Percentiles rank a stretch among this genome's conserved stretches.
These are phyloP conservation scores for Strix aluco DNA, from an alignment of 2,113 vertebrate genomes.

Conservation along the genomic window DNA sequence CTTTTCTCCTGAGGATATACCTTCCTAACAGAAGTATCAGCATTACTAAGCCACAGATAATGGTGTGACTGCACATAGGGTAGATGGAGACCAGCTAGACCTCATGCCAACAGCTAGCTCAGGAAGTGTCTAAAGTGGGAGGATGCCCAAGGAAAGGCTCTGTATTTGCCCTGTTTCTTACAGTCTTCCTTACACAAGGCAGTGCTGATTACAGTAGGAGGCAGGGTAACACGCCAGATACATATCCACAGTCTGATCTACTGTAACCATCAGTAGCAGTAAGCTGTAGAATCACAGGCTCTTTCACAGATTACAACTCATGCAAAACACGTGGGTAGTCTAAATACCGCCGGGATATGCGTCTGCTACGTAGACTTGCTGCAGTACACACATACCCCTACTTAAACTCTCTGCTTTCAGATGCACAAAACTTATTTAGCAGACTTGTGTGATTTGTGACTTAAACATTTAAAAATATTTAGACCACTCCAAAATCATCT, in stretches of 20 bases:
- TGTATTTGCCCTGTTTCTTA: not conserved
- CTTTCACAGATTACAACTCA: not conserved
- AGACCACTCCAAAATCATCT: not conserved
- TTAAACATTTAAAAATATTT: not conserved
- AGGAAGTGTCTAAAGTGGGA: not conserved
- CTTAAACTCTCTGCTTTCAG: not conserved
- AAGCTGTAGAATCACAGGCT: not conserved
- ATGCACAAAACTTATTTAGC: not conserved
- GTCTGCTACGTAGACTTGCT: not conserved
- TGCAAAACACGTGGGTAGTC: accelerated
- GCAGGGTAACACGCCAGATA: not conserved
- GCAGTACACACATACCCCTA: not conserved
- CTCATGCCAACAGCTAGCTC: not conserved
- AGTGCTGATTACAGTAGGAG: not conserved
- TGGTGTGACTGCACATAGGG: not conserved
- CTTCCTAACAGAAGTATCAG: not conserved
- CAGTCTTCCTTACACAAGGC: not conserved
- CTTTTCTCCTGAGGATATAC: not conserved
- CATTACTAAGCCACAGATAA: not conserved
- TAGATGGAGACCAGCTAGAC: not conserved
- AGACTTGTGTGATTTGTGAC: not conserved
- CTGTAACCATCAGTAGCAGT: not conserved
- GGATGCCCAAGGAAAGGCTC: not conserved
- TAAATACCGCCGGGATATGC: not conserved
- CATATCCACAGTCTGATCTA: not conserved